Base-by-base conservation (phyloP, 2,888 invertebrate genomes). In the Bimastos eiseni region DNA sequence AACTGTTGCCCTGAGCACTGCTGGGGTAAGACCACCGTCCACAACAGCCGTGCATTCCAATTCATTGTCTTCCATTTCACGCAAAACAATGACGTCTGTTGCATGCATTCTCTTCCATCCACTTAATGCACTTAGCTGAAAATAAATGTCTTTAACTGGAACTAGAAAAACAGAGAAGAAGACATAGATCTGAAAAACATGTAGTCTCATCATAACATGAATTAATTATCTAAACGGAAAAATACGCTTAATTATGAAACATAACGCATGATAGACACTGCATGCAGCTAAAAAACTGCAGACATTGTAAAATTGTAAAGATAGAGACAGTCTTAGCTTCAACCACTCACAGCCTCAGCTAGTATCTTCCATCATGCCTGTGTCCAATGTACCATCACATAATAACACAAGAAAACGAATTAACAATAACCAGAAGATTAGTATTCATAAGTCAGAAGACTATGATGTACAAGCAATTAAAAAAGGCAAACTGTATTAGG, bases 141-240 rank as follows among this genome's bases (percentile, higher is more conserved):
- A 86, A 86, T 86, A 86, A 86, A 86, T 86, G 24, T 86, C 86
- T 86, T 86, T 86, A 34, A 86, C 86, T 86, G 86, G 86, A 86
- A 86, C 86, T 86, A 86, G 6, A 34, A 84, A 34, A 33, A 86
- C 36, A 86, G n/a, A 21, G 21, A 83, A 17, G 33, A 15, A 36
- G 37, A 19, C 15, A 36, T 2, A 34, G 21, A 86, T 86, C 34
- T n/a, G 36, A 33, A n/a, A 15, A 13, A 36, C 33, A 84, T 11
- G n/a, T n/a, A 1, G 21, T 36, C 21, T 84, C 33, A 84, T 34
- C 33, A 36, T 84, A 17, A n/a, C n/a, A n/a, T n/a, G n/a, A n/a
- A n/a, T n/a, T n/a, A 84, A 36, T 36, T 36, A 33, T 34, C 34
- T 36, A 84, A 5, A 21, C 21, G 11, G 17, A 84, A 84, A 34